phyloP scores from a whole-genome alignment of 2,113 vertebrate species.

The Symphodus melops region DNA sequence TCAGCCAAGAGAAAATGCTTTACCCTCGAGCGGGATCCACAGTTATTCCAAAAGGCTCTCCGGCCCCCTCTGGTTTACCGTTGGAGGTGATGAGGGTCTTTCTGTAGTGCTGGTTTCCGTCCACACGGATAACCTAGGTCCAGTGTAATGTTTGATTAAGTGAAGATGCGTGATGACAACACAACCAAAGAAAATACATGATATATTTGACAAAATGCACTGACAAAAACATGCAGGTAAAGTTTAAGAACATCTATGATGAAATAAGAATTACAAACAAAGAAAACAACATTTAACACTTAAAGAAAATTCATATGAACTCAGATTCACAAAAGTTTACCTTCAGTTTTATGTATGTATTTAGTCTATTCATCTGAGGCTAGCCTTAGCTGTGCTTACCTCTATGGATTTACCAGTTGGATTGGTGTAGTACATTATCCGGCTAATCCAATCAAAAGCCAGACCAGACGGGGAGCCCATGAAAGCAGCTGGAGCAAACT shows the following conservation, averaged over 20 bases:
- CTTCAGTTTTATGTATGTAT: too few species aligned
- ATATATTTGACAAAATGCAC: too few species aligned
- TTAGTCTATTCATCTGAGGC: too few species aligned
- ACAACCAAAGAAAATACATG: too few species aligned
- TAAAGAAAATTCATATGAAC: too few species aligned
- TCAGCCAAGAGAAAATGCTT: too few species aligned
- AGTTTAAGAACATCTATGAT: too few species aligned
- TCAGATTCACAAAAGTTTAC: too few species aligned
- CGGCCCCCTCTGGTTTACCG: constrained; percentile 79
- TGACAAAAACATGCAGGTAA: not conserved
- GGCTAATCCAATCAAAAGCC: constrained; percentile 83
- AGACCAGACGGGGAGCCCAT: constrained; percentile 78
- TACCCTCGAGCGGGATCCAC: constrained; percentile 82
- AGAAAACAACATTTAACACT: too few species aligned
- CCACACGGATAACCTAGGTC: constrained; percentile 79
- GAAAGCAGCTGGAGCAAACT: constrained; percentile 79
- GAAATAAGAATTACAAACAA: too few species aligned
- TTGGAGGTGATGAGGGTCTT: constrained; percentile 78
- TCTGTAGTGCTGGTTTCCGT: constrained; percentile 77
- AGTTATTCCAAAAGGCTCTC: constrained; percentile 76
- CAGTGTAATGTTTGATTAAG: not conserved
- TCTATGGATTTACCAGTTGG: constrained; percentile 76
- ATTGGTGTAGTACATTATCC: constrained; percentile 82
- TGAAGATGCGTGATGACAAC: too few species aligned
- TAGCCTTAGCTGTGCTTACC: constrained; percentile 51